Percentiles rank a stretch among this genome's conserved stretches.
These are phyloP conservation scores for Onthophagus taurus DNA, from an alignment of 1,140 invertebrate genomes.

Conservation along the genomic window DNA sequence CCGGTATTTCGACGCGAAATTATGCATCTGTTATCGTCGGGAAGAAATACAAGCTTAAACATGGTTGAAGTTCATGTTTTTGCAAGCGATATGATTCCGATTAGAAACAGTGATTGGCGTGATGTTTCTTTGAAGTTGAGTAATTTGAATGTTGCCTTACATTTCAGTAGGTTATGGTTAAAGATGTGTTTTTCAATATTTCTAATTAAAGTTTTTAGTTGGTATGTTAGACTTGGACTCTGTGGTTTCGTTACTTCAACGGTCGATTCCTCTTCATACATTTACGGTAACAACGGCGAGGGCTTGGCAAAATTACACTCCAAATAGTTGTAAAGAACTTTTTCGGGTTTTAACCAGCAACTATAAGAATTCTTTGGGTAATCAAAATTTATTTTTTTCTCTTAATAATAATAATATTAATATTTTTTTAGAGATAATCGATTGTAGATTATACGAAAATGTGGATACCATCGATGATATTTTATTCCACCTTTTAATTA, in stretches of 20 bases:
- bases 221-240: conserved; percentile 5
- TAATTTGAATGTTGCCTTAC: conserved; percentile 3
- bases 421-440: conserved; percentile 7
- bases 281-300: conserved; percentile 1
- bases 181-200: neutral
- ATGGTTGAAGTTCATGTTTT: conserved; percentile 4
- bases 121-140: neutral
- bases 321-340: conserved; percentile 6
- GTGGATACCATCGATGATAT: conserved; percentile 4
- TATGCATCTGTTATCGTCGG: conserved; percentile 1
- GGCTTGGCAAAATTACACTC: conserved; percentile 3
- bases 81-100: conserved; percentile 5
- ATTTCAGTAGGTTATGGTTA: conserved; percentile 7
- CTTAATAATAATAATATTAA: too few species aligned
- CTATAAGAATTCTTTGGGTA: conserved; percentile 5
- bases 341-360: conserved; percentile 1
- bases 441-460: conserved; percentile 10
- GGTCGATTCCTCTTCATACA: conserved; percentile 3
- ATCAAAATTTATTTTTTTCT: too few species aligned
- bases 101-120: conserved; percentile 2
- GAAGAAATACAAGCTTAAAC: conserved; percentile 4
- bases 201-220: neutral
- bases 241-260: conserved; percentile 2
- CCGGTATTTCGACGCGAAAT: conserved; percentile 6
- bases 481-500: neutral